Conservation (phyloP, 2,888 invertebrate genomes). For the Camptogramma bilineatum region DNA sequence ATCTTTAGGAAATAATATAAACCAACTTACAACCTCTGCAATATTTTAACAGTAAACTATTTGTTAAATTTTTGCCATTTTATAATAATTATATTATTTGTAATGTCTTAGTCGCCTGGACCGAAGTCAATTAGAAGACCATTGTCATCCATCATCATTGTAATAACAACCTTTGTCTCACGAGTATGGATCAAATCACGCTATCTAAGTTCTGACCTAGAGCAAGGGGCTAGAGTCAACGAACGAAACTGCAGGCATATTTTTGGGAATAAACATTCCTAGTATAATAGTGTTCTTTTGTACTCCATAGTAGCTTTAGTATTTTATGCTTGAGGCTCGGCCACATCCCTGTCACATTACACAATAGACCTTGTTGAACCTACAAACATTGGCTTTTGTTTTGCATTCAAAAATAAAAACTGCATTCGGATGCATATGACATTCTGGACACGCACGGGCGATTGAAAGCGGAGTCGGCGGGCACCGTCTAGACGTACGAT, state of each 20-base stretch:
- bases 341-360: neutral
- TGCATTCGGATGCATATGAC: conserved; percentile 45
- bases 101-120: no score
- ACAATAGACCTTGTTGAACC: conserved; percentile 13
- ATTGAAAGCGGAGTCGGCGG: conserved; percentile 55
- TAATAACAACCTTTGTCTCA: no score
- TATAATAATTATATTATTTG: no score
- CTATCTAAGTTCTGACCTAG: neutral
- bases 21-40: no score
- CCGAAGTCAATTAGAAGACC: no score
- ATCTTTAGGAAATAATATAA: no score
- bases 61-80: no score
- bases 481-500: conserved; percentile 55
- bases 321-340: neutral
- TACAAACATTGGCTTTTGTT: conserved; percentile 21
- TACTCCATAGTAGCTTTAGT: neutral
- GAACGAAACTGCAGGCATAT: conserved; percentile 1
- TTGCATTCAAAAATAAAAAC: conserved; percentile 37
- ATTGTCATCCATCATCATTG: no score
- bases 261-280: no score
- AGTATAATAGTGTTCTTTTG: no score
- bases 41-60: no score
- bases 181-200: neutral
- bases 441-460: conserved; percentile 55
- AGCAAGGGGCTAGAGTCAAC: neutral